Evolutionary conservation across 2,113 vertebrate genomes (phyloP), one percentile per base, ranked within the genome.

Genomic region (Nibea albiflora): DNA sequence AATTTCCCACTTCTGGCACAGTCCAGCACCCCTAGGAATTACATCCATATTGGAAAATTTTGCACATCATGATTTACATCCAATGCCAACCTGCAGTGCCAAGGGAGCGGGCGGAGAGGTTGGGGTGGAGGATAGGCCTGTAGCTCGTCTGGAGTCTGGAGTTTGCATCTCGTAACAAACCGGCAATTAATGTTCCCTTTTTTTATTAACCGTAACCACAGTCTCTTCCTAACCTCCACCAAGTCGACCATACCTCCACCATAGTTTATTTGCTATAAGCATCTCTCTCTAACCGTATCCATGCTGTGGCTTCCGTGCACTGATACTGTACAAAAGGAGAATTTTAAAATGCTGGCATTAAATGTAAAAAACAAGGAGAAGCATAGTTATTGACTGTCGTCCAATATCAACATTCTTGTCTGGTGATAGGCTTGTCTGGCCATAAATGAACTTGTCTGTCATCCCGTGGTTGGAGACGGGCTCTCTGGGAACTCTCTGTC

Each of bases 21-120:
- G 22, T 16, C 8, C 44, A 64, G 7, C 9, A 24, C 57, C n/a
- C 56, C 11, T 1, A 44, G 42, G 53, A 80, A 66, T 73, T 73
- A 52, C 53, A 44, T 50, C 28, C 61, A 80, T 20, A 72, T n/a
- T 44, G 61, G 69, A 66, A 73, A 58, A 58, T 52, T 11, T 26
- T 26, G 11, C 44, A 52, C 53, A 52, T 52, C 26, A 31, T 60
- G 53, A 17, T 67, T 67, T 61, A 44, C 46, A n/a, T 17, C 70
- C 24, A 39, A 2, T 73, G 20, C 76, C 50, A 56, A 42, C 44
- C 52, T 65, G n/a, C 11, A 35, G 47, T 62, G 31, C 63, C 39
- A 61, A n/a, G 8, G 49, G 39, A 39, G 39, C 64, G 26, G 60
- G 7, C 16, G 28, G n/a, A 64, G n/a, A n/a, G 28, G 39, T 10